These are phyloP conservation scores for Calephelis nemesis DNA, from an alignment of 1,140 invertebrate species.

Conservation along the genomic window DNA sequence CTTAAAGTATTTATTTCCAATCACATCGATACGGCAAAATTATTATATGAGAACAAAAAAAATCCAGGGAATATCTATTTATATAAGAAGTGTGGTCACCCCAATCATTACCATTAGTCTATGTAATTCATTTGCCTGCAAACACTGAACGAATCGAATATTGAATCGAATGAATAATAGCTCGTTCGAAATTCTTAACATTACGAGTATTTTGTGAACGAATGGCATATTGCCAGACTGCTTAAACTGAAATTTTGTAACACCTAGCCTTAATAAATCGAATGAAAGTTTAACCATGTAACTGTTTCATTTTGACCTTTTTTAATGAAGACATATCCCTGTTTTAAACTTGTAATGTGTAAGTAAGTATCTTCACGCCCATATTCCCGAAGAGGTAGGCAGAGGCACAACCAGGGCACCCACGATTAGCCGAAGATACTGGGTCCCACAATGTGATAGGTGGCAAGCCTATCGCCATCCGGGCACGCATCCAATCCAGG, in stretches of 20 bases:
- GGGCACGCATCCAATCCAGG: too few species aligned
- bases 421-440: too few species aligned
- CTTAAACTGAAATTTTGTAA: conserved; percentile 5
- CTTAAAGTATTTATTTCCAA: too few species aligned
- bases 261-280: conserved; percentile 4
- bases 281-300: neutral
- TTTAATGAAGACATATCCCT: neutral
- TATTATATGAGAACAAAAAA: too few species aligned
- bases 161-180: conserved; percentile 18
- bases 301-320: neutral
- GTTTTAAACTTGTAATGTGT: too few species aligned
- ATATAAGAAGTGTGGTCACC: neutral
- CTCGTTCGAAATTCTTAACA: conserved; percentile 14
- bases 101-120: conserved; percentile 18
- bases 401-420: too few species aligned
- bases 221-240: conserved; percentile 11
- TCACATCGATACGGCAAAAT: too few species aligned
- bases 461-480: too few species aligned
- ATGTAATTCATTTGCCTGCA: conserved; percentile 17
- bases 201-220: conserved; percentile 14
- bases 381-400: too few species aligned
- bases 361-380: too few species aligned
- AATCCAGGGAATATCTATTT: too few species aligned
- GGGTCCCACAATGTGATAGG: too few species aligned
- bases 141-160: conserved; percentile 16